Percentiles rank a stretch among this genome's conserved stretches.
Conservation (phyloP, 2,888 invertebrate genomes). For the Pinctada fucata region DNA sequence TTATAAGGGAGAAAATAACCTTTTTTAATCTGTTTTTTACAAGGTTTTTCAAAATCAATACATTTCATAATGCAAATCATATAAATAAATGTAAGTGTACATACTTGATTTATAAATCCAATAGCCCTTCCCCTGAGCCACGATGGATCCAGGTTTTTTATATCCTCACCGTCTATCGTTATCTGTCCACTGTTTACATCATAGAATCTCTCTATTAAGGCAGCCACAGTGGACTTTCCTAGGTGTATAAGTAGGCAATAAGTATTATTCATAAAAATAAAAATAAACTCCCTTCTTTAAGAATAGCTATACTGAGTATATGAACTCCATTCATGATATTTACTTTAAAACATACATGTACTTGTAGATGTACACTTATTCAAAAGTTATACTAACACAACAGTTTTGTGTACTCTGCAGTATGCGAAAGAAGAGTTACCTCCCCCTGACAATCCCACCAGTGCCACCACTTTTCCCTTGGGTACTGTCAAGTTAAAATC, state of each 20-base stretch:
- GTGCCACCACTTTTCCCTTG: conserved; percentile 92
- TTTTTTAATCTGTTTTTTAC: too few species aligned
- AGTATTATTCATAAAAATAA: not conserved
- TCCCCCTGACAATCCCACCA: conserved; percentile 95
- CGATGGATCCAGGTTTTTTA: conserved; percentile 85
- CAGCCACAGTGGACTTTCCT: conserved; percentile 93
- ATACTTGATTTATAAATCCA: conserved; percentile 89
- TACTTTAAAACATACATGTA: too few species aligned
- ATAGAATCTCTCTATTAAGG: conserved; percentile 93
- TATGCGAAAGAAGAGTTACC: conserved; percentile 79
- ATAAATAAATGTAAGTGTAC: too few species aligned
- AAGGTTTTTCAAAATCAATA: too few species aligned
- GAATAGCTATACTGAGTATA: too few species aligned
- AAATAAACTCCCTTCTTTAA: not conserved
- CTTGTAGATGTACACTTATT: not conserved
- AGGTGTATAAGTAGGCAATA: conserved; percentile 20
- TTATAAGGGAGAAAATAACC: too few species aligned
- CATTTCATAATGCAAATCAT: too few species aligned
- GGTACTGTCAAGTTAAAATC: conserved; percentile 89
- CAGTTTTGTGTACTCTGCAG: too few species aligned
- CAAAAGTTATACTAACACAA: not conserved
- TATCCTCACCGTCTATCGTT: conserved; percentile 86
- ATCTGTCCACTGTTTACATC: conserved; percentile 86
- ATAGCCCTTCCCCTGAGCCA: conserved; percentile 92
- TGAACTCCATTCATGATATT: too few species aligned